Evolutionary conservation across 23 tunicate genomes (phyloP).

Genomic region (Halocynthia roretzi): DNA sequence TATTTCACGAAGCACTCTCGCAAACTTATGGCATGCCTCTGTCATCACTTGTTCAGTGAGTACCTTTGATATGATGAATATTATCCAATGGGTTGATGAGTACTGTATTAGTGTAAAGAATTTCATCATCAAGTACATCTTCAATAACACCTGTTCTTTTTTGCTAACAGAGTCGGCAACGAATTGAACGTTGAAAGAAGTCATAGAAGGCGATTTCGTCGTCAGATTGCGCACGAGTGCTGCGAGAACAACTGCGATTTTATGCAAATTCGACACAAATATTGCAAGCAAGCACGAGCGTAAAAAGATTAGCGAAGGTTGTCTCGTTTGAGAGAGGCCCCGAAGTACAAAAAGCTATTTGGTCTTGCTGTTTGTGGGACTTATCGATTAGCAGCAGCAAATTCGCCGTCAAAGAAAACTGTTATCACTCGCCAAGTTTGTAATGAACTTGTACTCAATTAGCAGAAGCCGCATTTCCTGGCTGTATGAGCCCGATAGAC

Average conservation of each 20-base stretch:
- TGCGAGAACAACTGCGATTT: neutral
- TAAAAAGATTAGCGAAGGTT: neutral
- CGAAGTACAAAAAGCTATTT: neutral
- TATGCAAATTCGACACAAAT: neutral
- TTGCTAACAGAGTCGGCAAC: neutral
- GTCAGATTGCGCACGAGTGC: slow-evolving; percentile 5
- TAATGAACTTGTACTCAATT: too few relatives aligned
- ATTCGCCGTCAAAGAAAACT: too few relatives aligned
- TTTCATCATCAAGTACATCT: neutral
- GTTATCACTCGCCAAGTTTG: too few relatives aligned
- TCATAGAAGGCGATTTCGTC: neutral
- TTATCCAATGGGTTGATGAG: neutral
- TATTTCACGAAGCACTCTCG: neutral
- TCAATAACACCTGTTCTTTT: neutral
- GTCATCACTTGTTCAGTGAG: neutral
- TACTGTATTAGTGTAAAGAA: neutral
- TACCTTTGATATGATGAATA: neutral
- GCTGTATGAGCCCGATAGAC: too few relatives aligned
- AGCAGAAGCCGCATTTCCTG: too few relatives aligned
- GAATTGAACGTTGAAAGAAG: neutral
- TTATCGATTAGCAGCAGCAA: too few relatives aligned
- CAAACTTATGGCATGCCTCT: neutral
- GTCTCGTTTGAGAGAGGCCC: neutral
- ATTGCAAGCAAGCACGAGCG: slow-evolving; percentile 1
- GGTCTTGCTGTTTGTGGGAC: too few relatives aligned